These are phyloP conservation scores for Dione juno DNA, from an alignment of 2,888 invertebrate genomes.

Conservation along the genomic window DNA sequence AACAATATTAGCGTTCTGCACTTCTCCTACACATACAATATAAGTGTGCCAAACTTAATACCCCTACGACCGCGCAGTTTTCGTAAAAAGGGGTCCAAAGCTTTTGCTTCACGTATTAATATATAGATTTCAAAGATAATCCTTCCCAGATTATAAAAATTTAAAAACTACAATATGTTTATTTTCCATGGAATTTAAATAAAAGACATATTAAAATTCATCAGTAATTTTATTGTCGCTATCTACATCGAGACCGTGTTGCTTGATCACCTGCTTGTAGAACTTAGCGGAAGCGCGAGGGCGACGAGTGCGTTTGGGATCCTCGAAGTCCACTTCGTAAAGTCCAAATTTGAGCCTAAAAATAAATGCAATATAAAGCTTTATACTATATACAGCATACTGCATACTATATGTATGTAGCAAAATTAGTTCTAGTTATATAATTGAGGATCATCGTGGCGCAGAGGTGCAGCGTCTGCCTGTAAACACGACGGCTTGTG, in stretches of 20 bases:
- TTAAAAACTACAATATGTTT: too few relatives aligned
- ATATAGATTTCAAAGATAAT: too few relatives aligned
- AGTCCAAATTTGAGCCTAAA: slow-evolving; percentile 60
- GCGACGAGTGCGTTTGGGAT: slow-evolving; percentile 64
- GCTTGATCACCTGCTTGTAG: slow-evolving; percentile 51
- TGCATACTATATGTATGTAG: too few relatives aligned
- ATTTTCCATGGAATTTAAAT: not conserved
- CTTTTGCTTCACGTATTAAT: too few relatives aligned
- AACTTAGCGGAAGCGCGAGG: slow-evolving; percentile 34
- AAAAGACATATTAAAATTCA: slow-evolving; percentile 6
- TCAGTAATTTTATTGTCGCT: slow-evolving; percentile 1
- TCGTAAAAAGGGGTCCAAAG: too few relatives aligned
- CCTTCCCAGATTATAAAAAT: too few relatives aligned
- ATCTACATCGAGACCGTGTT: slow-evolving; percentile 38
- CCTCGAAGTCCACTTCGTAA: slow-evolving; percentile 40
- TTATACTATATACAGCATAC: too few relatives aligned
- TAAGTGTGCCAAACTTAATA: too few relatives aligned
- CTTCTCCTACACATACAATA: too few relatives aligned
- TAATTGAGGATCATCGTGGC: not conserved
- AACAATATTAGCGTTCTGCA: too few relatives aligned
- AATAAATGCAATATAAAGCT: slow-evolving; percentile 39
- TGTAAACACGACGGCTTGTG: not conserved
- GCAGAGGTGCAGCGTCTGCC: not conserved
- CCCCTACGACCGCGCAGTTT: too few relatives aligned
- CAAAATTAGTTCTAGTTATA: not conserved